These are phyloP conservation scores for Mohoua ochrocephala DNA, from an alignment of 2,113 vertebrate genomes.

Conservation along the genomic window DNA sequence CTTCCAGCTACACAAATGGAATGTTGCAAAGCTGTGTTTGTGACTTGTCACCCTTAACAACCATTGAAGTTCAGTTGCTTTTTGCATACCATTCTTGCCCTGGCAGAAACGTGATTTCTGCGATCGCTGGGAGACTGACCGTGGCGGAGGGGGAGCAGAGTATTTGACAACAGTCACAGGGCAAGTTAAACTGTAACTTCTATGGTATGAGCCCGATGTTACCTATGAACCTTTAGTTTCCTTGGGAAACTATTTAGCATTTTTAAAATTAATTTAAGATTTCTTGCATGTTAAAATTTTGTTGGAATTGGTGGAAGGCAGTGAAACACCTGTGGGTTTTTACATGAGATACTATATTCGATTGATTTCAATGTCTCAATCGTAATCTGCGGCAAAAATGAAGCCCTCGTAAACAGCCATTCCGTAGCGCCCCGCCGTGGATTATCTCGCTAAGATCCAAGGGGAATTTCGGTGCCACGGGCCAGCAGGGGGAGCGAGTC, in stretches of 20 bases:
- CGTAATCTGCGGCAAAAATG: not conserved
- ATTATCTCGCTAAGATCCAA: accelerated
- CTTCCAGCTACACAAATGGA: not conserved
- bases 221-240: not conserved
- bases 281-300: not conserved
- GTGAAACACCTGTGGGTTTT: not conserved
- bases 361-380: not conserved
- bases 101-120: not conserved
- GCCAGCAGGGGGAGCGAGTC: not conserved
- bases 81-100: not conserved
- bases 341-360: not conserved
- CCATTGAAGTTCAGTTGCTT: not conserved
- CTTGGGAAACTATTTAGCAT: not conserved
- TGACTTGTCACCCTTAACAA: not conserved
- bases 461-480: not conserved
- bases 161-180: not conserved
- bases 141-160: not conserved
- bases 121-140: accelerated
- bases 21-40: not conserved
- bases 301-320: not conserved
- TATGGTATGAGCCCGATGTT: not conserved
- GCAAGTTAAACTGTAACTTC: not conserved
- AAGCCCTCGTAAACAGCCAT: accelerated
- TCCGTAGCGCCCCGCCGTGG: accelerated
- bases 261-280: not conserved